Evolutionary conservation across 1,140 invertebrate species (phyloP), one percentile per base, ranked within the genome.

Genomic region (Habropoda laboriosa): DNA sequence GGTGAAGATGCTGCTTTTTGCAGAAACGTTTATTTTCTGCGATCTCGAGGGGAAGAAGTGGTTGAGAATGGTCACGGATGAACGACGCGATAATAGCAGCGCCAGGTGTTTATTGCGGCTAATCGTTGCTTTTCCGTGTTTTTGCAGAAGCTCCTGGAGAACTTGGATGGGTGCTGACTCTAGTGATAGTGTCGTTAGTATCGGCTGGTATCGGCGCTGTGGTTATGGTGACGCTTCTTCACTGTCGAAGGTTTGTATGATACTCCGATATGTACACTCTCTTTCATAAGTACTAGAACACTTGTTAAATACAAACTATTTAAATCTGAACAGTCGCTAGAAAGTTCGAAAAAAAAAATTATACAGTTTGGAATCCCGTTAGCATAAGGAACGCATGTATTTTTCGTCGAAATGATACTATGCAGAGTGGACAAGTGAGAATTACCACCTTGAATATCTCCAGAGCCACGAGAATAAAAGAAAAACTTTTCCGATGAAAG

Each of bases 121-220:
- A 82, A 82, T 30, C 35, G 32, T 7, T 53, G 18, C 30, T 6
- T 40, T 77, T 30, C 18, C 1, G 6, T 64, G 53, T 68, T 88
- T 73, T 92, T 92, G 58, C 91, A 93, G 92, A 93, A 87, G 91
- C 92, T 85, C 91, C 92, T 79, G 92, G 92, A 75, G 93, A 93
- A 87, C 88, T 94, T 27, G 92, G 93, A 84, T 94, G 94, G 94
- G 91, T 94, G 71, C 87, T 94, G 58, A 94, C 93, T 67, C 86
- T 94, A 68, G 92, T 94, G 67, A 93, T 94, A 80, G 94, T 94
- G 49, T 94, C 94, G 21, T 83, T 94, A 71, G 88, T 94, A 75
- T 94, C 94, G 63, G 94, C 94, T 45, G 91, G 93, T 42, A 93
- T 93, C 73, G 94, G 94, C n/a, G 94, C 94, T 51, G 92, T 93